Evolutionary conservation across 1,140 invertebrate genomes (phyloP).

Genomic region (Aphaenogaster floridana): DNA sequence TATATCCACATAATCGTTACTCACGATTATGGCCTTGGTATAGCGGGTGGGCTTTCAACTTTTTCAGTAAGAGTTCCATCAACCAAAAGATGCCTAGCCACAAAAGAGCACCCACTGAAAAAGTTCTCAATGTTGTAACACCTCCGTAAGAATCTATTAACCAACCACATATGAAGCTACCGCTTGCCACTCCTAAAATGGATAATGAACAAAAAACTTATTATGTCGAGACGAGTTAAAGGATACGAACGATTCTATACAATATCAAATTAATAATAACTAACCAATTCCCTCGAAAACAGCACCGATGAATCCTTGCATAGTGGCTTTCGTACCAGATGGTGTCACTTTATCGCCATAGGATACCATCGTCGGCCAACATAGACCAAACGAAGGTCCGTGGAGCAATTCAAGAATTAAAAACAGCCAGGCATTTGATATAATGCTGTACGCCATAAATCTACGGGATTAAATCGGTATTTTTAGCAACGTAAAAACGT

Average conservation of each 20-base stretch:
- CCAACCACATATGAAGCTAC: conserved; percentile 91
- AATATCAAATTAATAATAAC: conserved; percentile 50
- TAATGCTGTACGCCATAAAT: conserved; percentile 94
- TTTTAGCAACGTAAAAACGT: not conserved
- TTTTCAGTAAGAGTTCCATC: conserved; percentile 86
- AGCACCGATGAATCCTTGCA: conserved; percentile 94
- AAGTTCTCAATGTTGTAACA: conserved; percentile 90
- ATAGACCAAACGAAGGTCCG: conserved; percentile 95
- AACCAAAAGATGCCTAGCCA: conserved; percentile 89
- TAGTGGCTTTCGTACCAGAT: conserved; percentile 94
- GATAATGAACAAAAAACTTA: conserved; percentile 49
- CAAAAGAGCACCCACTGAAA: conserved; percentile 90
- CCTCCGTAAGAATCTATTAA: conserved; percentile 89
- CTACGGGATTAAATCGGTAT: conserved; percentile 88
- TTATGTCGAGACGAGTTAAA: conserved; percentile 16
- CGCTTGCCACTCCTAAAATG: conserved; percentile 90
- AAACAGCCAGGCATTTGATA: conserved; percentile 93
- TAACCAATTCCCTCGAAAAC: conserved; percentile 94
- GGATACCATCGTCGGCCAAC: conserved; percentile 95
- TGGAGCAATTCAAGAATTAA: conserved; percentile 95
- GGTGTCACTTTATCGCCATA: conserved; percentile 95
- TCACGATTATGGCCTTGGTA: conserved; percentile 85
- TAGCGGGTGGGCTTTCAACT: conserved; percentile 80
- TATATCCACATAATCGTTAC: conserved; percentile 80
- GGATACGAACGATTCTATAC: not conserved